A percentile compares a stretch with the other conserved stretches of the same genome.
Conservation (phyloP, 1,140 invertebrate species). For the Teleogryllus occipitalis region DNA sequence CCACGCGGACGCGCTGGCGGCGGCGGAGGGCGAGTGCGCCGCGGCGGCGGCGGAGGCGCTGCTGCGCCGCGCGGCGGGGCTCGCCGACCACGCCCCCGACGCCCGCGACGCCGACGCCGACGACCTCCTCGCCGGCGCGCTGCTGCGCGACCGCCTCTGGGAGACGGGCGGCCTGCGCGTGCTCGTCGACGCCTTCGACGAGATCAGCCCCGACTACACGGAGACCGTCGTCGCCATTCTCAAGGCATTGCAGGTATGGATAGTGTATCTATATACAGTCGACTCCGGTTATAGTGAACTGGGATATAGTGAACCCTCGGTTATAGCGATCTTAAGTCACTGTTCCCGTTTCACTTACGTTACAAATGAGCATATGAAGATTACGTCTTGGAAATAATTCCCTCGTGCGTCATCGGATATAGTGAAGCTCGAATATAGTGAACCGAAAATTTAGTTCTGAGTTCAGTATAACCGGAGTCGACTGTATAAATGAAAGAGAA, state of each 20-base stretch:
- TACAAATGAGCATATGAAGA: no score
- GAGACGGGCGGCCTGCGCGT: background rate
- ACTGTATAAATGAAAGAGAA: no score
- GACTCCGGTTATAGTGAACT: no score
- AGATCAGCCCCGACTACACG: constrained; percentile 4
- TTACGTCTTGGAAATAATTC: no score
- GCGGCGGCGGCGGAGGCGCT: background rate
- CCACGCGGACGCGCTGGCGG: background rate
- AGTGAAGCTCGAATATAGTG: no score
- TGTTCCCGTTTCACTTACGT: no score
- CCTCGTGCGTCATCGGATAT: no score
- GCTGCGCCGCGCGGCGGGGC: background rate
- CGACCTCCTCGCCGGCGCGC: background rate
- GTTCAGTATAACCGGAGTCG: no score
- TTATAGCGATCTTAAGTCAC: no score
- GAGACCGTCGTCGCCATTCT: background rate
- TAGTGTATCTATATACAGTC: no score
- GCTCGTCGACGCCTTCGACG: background rate
- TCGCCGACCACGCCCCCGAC: background rate
- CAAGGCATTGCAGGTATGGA: background rate
- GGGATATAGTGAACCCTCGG: no score
- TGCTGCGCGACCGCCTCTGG: background rate
- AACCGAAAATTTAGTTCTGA: no score
- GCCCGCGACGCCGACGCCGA: background rate
- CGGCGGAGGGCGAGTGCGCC: background rate